Evolutionary conservation across 2,113 vertebrate species (phyloP).

Genomic region (Pelobates fuscus): DNA sequence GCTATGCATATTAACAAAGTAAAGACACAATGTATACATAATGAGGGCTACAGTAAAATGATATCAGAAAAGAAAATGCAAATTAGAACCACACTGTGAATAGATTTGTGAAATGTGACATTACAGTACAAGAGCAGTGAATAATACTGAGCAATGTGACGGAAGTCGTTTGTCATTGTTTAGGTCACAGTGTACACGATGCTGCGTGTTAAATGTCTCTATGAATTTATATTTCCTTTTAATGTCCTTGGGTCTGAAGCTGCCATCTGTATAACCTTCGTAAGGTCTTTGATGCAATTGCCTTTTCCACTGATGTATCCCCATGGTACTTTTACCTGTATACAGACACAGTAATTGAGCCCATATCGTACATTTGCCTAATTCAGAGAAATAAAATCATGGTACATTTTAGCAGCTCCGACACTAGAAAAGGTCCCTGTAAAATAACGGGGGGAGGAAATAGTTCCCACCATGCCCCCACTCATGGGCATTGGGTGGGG

Average conservation of each 20-base stretch:
- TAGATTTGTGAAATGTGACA: too few species aligned
- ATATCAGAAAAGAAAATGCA: too few species aligned
- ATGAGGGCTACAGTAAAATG: too few species aligned
- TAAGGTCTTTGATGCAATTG: conserved; percentile 5
- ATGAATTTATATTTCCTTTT: not conserved
- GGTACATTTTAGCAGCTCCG: not conserved
- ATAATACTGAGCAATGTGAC: not conserved
- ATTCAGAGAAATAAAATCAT: not conserved
- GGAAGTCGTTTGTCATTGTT: not conserved
- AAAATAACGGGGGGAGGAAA: too few species aligned
- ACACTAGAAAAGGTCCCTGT: too few species aligned
- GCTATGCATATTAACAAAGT: too few species aligned
- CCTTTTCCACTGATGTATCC: not conserved
- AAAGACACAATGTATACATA: too few species aligned
- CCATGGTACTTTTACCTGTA: not conserved
- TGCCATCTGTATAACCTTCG: not conserved
- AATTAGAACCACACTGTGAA: too few species aligned
- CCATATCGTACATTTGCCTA: not conserved
- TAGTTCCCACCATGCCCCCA: too few species aligned
- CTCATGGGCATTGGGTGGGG: too few species aligned
- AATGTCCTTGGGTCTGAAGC: not conserved
- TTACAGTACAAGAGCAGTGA: too few species aligned
- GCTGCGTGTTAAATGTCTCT: not conserved
- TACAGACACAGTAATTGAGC: not conserved
- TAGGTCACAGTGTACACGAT: not conserved